phyloP scores from a whole-genome alignment of 2,113 vertebrate species.

The Phalacrocorax pelagicus region DNA sequence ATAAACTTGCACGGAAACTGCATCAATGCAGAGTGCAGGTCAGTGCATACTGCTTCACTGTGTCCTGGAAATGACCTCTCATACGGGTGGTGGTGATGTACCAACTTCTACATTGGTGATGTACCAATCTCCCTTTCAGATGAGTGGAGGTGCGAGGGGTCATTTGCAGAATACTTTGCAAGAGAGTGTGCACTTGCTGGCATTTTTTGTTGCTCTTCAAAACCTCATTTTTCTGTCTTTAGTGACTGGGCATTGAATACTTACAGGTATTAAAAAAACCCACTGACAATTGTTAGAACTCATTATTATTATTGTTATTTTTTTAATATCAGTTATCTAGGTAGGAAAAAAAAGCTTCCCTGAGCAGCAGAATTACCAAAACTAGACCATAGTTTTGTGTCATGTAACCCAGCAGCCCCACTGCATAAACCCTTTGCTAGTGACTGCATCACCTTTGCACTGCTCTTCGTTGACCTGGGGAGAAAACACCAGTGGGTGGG shows the following conservation, averaged over 20 bases:
- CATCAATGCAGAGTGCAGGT: background rate
- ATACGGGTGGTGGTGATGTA: background rate
- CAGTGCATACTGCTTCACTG: background rate
- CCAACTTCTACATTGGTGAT: background rate
- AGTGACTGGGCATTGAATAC: background rate
- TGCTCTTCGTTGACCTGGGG: accelerated
- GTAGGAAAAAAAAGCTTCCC: background rate
- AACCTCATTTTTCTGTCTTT: background rate
- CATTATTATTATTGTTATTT: background rate
- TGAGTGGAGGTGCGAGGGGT: background rate
- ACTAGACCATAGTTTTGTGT: background rate
- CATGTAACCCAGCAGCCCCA: background rate
- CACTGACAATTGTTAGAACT: background rate
- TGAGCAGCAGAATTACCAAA: background rate
- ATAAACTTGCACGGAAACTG: background rate
- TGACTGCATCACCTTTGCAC: accelerated
- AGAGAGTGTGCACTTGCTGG: background rate
- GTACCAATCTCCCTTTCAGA: background rate
- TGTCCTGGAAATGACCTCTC: conserved; percentile 57
- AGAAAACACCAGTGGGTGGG: background rate
- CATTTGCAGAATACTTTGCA: background rate
- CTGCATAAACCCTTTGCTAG: background rate
- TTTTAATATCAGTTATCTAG: background rate
- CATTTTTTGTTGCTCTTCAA: background rate
- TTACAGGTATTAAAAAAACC: background rate